These are phyloP conservation scores for Saccopteryx leptura DNA, from an alignment of 2,113 vertebrate species.

Conservation along the genomic window DNA sequence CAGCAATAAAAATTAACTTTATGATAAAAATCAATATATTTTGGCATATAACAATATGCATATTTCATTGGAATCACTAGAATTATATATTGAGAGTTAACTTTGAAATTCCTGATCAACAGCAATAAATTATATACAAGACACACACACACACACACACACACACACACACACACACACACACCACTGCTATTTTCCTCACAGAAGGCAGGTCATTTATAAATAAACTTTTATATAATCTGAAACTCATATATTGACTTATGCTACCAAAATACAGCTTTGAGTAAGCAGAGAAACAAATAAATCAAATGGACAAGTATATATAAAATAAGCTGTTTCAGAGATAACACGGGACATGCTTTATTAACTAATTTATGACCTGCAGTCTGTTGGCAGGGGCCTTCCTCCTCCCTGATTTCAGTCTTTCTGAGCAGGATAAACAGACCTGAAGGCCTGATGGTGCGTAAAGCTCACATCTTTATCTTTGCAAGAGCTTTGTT, in stretches of 20 bases:
- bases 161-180: not conserved
- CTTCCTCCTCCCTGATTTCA: slow-evolving; percentile 41
- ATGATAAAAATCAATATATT: slow-evolving; percentile 40
- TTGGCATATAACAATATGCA: not conserved
- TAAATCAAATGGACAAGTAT: slow-evolving; percentile 67
- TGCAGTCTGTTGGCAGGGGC: slow-evolving; percentile 54
- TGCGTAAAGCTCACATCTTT: slow-evolving; percentile 64
- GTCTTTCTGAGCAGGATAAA: slow-evolving; percentile 74
- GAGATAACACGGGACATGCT: slow-evolving; percentile 71
- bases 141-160: not conserved
- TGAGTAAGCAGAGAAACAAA: slow-evolving; percentile 76
- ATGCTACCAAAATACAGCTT: slow-evolving; percentile 76
- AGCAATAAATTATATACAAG: not conserved
- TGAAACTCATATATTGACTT: slow-evolving; percentile 64
- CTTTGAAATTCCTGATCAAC: slow-evolving; percentile 38
- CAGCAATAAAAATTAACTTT: slow-evolving; percentile 40
- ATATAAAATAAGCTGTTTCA: slow-evolving; percentile 64
- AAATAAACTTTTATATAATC: slow-evolving; percentile 58
- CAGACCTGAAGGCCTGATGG: slow-evolving; percentile 41
- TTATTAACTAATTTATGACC: slow-evolving; percentile 79
- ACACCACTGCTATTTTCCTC: not conserved
- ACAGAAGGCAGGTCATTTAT: slow-evolving; percentile 68
- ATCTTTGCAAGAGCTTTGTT: slow-evolving; percentile 61
- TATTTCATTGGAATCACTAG: slow-evolving; percentile 20
- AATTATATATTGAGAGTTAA: slow-evolving; percentile 45